phyloP scores from a whole-genome alignment of 1,140 invertebrate species.

The Drosophila sucinea region DNA sequence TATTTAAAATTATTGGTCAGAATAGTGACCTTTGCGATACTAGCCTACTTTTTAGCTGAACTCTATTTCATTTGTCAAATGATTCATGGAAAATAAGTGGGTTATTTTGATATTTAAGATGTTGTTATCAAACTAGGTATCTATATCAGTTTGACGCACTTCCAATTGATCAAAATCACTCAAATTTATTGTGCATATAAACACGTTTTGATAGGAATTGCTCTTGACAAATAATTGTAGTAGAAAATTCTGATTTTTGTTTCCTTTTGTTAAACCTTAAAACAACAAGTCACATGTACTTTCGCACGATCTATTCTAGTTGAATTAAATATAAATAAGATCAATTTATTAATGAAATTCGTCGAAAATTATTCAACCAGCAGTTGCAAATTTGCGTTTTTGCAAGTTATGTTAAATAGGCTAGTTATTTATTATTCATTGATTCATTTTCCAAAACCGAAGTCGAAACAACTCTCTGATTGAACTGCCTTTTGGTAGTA shows the following conservation, averaged over 20 bases:
- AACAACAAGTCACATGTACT: too few species aligned
- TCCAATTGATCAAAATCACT: not conserved
- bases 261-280: not conserved
- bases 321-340: not conserved
- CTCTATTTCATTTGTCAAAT: not conserved
- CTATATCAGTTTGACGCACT: not conserved
- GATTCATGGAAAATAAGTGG: not conserved
- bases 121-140: not conserved
- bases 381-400: too few species aligned
- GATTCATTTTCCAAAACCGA: too few species aligned
- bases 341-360: too few species aligned
- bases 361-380: too few species aligned
- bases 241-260: not conserved
- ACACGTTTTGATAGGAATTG: not conserved
- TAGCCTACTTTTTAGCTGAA: too few species aligned
- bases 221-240: not conserved
- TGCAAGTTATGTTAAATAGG: too few species aligned
- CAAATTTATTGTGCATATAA: not conserved
- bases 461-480: too few species aligned
- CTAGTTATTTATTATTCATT: too few species aligned
- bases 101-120: not conserved
- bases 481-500: too few species aligned
- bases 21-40: too few species aligned
- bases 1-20: too few species aligned
- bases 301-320: not conserved